These are phyloP conservation scores for Rhinoptilus africanus DNA, from an alignment of 2,113 vertebrate genomes.

Conservation along the genomic window DNA sequence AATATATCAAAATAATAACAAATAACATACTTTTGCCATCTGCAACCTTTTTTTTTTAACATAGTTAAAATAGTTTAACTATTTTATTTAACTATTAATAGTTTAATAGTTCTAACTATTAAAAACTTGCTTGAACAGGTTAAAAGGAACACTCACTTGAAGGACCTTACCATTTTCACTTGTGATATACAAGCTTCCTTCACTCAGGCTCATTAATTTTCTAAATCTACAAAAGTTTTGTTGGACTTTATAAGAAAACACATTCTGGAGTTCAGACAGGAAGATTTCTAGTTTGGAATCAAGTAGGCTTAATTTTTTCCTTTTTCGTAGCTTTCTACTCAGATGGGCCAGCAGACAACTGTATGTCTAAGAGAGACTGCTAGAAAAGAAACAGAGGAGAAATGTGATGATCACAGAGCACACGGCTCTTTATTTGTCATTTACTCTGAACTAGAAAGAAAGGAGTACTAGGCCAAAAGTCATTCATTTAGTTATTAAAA, in stretches of 20 bases:
- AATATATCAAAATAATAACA: neutral
- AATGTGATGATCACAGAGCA: neutral
- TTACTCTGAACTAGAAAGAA: constrained; percentile 1
- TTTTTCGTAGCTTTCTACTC: neutral
- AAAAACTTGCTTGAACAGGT: neutral
- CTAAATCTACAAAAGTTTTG: neutral
- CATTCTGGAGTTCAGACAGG: neutral
- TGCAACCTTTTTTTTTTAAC: neutral
- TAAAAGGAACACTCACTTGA: neutral
- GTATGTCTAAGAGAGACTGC: neutral
- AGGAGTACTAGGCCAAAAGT: neutral
- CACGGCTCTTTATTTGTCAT: neutral
- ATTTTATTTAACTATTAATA: neutral
- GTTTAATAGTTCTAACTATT: neutral
- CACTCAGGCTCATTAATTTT: neutral
- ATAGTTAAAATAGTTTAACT: neutral
- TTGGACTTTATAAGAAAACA: neutral
- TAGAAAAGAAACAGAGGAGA: neutral
- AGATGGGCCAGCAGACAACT: neutral
- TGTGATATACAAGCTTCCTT: neutral
- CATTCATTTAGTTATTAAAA: neutral
- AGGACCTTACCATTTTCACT: neutral
- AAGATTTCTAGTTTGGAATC: neutral
- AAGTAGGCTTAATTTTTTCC: neutral
- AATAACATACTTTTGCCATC: neutral